Percentiles rank a stretch among this genome's conserved stretches.
These are phyloP conservation scores for Gymnothorax javanicus DNA, from an alignment of 2,797 vertebrate species.

Conservation along the genomic window DNA sequence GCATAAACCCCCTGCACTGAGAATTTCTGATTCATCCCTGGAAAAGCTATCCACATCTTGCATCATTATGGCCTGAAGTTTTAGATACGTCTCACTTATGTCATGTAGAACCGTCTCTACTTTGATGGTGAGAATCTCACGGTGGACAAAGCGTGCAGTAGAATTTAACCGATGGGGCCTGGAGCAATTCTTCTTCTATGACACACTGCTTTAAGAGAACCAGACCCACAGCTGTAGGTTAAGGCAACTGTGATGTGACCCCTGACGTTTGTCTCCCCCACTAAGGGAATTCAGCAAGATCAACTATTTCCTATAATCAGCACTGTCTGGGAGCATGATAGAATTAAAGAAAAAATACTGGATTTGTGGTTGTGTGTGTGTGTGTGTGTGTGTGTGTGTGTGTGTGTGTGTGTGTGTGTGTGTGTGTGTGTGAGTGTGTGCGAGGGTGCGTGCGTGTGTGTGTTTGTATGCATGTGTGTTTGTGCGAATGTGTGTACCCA, in stretches of 20 bases:
- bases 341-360: conserved; percentile 31
- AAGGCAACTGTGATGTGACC: conserved; percentile 50
- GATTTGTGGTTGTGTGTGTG: conserved; percentile 32
- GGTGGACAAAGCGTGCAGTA: conserved; percentile 31
- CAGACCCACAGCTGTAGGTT: conserved; percentile 54
- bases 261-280: conserved; percentile 31
- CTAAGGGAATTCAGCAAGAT: conserved; percentile 34
- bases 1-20: conserved; percentile 78
- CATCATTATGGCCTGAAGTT: conserved; percentile 74
- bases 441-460: not conserved
- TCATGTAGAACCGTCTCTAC: conserved; percentile 70
- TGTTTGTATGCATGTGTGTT: not conserved
- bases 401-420: not conserved
- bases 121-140: conserved; percentile 58
- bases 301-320: conserved; percentile 26
- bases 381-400: conserved; percentile 18
- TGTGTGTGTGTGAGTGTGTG: conserved; percentile 3
- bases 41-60: conserved; percentile 73
- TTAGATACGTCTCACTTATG: conserved; percentile 63
- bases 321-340: conserved; percentile 15
- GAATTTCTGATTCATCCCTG: conserved; percentile 83
- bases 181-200: conserved; percentile 59
- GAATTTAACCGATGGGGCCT: conserved; percentile 41
- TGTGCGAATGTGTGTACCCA: conserved; percentile 1
- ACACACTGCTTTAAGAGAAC: conserved; percentile 65